Base-by-base conservation (phyloP, 2,888 invertebrate genomes). In the Hemistola chrysoprasaria region DNA sequence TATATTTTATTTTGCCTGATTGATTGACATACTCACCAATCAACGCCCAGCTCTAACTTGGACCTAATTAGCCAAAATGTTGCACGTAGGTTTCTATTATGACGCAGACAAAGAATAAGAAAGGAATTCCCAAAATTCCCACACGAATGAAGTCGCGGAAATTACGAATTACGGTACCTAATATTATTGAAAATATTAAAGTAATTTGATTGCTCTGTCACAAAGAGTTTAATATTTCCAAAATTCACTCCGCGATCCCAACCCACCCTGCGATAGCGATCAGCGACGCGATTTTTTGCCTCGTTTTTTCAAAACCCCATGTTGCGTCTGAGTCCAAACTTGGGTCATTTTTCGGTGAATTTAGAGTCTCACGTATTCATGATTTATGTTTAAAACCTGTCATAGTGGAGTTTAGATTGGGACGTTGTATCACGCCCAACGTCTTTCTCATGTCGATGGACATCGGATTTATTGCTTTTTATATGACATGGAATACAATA, bases 301-400 rank as follows among this genome's bases (percentile, higher is more conserved):
- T n/a, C 25, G 2, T 29, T 50, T 50, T 26, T 21, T 51, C 46
- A 36, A 20, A 49, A 50, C 45, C 47, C 55, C 53, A 54, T 59
- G 50, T 59, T 62, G 43, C 43, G 34, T 53, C 39, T 42, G 50
- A 54, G 59, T 65, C 59, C 64, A 58, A 69, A 62, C 58, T 50
- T 41, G 61, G 71, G 76, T 72, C 70, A 72, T 58, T 63, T 68
- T 62, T 48, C 41, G 53, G 34, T 44, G 41, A 49, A 52, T 58
- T 64, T 55, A 39, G 55, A 58, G 64, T 65, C 62, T 71, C 68
- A 70, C 71, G 65, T 65, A 63, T 52, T 42, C 43, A 52, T 66
- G 70, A 73, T 73, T 73, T 71, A 71, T 67, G 54, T 53, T 47
- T 50, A 58, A 51, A 55, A 53, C 57, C 64, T 62, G 59, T 56